These are phyloP conservation scores for Lithophane leautieri DNA, from an alignment of 2,888 invertebrate genomes.

Conservation along the genomic window DNA sequence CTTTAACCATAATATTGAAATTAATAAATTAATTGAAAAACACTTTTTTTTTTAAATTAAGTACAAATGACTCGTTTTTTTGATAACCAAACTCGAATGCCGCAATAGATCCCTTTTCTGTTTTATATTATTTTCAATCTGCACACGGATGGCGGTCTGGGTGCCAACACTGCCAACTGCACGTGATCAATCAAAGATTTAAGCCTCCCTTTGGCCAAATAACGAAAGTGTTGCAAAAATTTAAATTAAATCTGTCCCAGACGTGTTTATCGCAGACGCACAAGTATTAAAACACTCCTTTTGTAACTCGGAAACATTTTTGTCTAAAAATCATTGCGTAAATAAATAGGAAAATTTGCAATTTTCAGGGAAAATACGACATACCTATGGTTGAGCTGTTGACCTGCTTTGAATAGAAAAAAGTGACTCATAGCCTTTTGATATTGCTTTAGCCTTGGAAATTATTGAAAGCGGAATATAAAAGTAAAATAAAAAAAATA, in stretches of 20 bases:
- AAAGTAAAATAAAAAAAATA: neutral
- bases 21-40: too few species aligned
- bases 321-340: neutral
- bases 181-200: constrained; percentile 81
- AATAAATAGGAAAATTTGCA: neutral
- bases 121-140: constrained; percentile 6
- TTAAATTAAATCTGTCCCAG: constrained; percentile 77
- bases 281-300: constrained; percentile 74
- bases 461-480: neutral
- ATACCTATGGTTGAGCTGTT: neutral
- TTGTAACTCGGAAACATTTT: constrained; percentile 15
- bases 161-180: constrained; percentile 66
- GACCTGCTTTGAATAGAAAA: neutral
- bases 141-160: constrained; percentile 20
- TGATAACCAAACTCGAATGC: neutral
- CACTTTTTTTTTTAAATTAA: too few species aligned
- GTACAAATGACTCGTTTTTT: neutral
- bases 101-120: neutral
- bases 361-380: constrained; percentile 11
- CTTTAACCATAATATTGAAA: too few species aligned
- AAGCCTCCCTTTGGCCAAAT: constrained; percentile 74
- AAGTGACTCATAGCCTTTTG: neutral
- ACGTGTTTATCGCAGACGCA: constrained; percentile 77
- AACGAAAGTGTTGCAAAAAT: constrained; percentile 75
- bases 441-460: neutral